Evolutionary conservation across 2,113 vertebrate species (phyloP).

Genomic region (Anarrhichthys ocellatus): DNA sequence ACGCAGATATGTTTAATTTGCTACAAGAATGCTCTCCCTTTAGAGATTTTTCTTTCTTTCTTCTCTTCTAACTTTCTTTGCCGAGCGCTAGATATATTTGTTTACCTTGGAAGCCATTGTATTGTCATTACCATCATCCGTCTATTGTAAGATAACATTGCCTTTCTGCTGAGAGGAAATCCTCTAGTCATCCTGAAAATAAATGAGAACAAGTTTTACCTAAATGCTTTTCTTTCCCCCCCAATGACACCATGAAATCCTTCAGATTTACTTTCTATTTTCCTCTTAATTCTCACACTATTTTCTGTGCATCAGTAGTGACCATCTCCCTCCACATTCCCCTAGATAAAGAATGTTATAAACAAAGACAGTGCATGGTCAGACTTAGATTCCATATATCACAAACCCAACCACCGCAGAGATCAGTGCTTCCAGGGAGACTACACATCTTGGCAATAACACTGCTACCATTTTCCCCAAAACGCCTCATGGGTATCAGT

Average conservation of each 20-base stretch:
- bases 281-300: background rate
- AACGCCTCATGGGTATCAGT: conserved; percentile 57
- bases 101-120: conserved; percentile 71
- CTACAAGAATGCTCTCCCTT: conserved; percentile 68
- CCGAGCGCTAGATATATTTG: conserved; percentile 63
- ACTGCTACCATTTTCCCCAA: conserved; percentile 37
- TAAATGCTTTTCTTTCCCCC: conserved; percentile 50
- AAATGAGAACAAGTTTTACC: conserved; percentile 49
- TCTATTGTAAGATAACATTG: conserved; percentile 72
- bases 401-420: conserved; percentile 9
- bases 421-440: conserved; percentile 27
- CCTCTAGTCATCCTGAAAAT: conserved; percentile 46
- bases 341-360: background rate
- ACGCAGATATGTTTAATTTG: conserved; percentile 76
- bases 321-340: background rate
- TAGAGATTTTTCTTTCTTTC: conserved; percentile 50
- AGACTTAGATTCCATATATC: conserved; percentile 31
- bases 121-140: conserved; percentile 68
- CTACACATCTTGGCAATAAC: conserved; percentile 41
- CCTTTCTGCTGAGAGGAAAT: conserved; percentile 53
- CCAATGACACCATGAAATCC: conserved; percentile 16
- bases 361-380: conserved; percentile 21
- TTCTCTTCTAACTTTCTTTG: conserved; percentile 31
- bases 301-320: background rate
- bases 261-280: conserved; percentile 14